Evolutionary conservation across 1,140 invertebrate genomes (phyloP).

Genomic region (Drosophila yakuba): DNA sequence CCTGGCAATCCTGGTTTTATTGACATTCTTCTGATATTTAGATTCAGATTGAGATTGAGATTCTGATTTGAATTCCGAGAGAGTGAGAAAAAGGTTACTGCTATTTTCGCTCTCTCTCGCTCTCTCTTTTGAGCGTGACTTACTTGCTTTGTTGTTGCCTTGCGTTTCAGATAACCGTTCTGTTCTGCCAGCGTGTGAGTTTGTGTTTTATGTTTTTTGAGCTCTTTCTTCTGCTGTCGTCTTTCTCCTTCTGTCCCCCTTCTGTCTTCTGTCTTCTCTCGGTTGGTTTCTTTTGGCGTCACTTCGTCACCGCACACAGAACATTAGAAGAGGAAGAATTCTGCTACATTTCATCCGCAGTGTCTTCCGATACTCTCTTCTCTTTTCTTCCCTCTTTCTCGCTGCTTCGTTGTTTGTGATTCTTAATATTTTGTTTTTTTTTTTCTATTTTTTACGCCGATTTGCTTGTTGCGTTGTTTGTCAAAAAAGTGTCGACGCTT

Average conservation of each 20-base stretch:
- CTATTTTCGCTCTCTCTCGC: background rate
- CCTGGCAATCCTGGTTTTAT: conserved; percentile 31
- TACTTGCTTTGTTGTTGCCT: conserved; percentile 49
- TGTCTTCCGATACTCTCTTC: conserved; percentile 10
- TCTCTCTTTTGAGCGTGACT: conserved; percentile 6
- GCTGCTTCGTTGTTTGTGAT: conserved; percentile 28
- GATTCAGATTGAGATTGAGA: conserved; percentile 30
- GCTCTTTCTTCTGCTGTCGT: conserved; percentile 29
- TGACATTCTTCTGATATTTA: conserved; percentile 36
- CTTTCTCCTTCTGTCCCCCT: conserved; percentile 10
- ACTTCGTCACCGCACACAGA: conserved; percentile 54
- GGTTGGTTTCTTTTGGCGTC: conserved; percentile 39
- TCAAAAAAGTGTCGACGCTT: conserved; percentile 16
- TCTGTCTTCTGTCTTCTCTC: conserved; percentile 19
- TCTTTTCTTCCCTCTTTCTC: background rate
- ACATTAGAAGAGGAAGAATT: conserved; percentile 41
- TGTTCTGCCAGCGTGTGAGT: conserved; percentile 39
- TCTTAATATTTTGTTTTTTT: conserved; percentile 8
- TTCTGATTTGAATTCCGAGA: conserved; percentile 51
- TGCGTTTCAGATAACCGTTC: conserved; percentile 51
- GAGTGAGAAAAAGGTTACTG: conserved; percentile 22
- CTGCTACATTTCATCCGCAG: conserved; percentile 38
- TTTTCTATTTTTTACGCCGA: conserved; percentile 4
- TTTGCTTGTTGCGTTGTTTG: conserved; percentile 6
- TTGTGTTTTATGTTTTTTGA: conserved; percentile 38